phyloP scores from a whole-genome alignment of 2,113 vertebrate species.

The Leptodactylus fuscus region DNA sequence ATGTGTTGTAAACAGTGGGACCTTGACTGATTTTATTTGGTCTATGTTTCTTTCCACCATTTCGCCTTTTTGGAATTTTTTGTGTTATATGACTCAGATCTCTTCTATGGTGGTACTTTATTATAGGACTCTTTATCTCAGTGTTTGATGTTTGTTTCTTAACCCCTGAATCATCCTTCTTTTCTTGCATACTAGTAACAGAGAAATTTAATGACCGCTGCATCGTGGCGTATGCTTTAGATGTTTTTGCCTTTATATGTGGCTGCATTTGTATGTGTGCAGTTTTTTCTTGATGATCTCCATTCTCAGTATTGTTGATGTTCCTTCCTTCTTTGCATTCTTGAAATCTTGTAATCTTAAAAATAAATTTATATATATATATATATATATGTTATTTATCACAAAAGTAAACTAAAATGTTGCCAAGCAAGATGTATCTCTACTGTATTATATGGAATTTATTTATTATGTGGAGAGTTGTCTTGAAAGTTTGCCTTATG shows the following conservation, averaged over 20 bases:
- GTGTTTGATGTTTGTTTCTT: not conserved
- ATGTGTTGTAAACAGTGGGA: not conserved
- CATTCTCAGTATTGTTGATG: not conserved
- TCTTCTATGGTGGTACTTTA: not conserved
- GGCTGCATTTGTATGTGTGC: not conserved
- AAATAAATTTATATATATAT: not conserved
- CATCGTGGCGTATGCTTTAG: not conserved
- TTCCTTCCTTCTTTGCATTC: not conserved
- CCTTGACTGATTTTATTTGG: not conserved
- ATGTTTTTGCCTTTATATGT: not conserved
- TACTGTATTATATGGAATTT: too few relatives aligned
- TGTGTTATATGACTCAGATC: not conserved
- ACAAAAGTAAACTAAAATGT: not conserved
- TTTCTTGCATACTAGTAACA: not conserved
- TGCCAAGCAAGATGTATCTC: not conserved
- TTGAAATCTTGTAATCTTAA: slow-evolving; percentile 10
- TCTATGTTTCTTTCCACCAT: not conserved
- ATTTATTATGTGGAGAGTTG: too few relatives aligned
- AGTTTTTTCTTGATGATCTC: not conserved
- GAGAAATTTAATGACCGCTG: not conserved
- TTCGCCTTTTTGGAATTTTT: not conserved
- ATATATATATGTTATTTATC: too few relatives aligned
- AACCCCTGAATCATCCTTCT: not conserved
- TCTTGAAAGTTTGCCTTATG: too few relatives aligned
- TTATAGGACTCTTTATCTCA: not conserved